phyloP scores from a whole-genome alignment of 2,113 vertebrate genomes.

The Pitta sordida region DNA sequence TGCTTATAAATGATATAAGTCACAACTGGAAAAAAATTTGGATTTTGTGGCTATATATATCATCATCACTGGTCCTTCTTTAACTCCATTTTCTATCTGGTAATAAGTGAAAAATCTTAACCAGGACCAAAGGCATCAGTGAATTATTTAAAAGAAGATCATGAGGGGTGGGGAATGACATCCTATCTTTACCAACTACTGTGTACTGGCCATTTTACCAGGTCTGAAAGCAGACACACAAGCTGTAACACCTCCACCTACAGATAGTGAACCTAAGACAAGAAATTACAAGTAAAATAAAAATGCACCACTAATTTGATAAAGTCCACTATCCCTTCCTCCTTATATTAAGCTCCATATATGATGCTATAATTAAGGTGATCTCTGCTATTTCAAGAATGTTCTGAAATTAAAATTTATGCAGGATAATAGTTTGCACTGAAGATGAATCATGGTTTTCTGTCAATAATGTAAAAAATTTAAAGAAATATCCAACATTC shows the following conservation, averaged over 20 bases:
- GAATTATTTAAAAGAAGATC: not conserved
- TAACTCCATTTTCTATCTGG: not conserved
- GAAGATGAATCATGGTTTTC: not conserved
- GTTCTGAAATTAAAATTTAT: not conserved
- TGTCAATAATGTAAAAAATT: not conserved
- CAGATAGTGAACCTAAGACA: not conserved
- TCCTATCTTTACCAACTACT: not conserved
- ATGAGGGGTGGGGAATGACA: rapidly evolving
- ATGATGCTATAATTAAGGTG: not conserved
- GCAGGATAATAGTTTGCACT: not conserved
- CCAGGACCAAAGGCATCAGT: not conserved
- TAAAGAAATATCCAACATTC: too few relatives aligned
- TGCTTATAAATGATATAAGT: rapidly evolving
- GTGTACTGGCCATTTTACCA: not conserved
- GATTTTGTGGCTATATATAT: not conserved
- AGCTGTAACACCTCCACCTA: not conserved
- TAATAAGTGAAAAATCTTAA: not conserved
- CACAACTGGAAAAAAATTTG: not conserved
- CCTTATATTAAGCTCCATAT: not conserved
- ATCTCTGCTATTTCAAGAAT: not conserved
- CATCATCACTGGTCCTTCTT: not conserved
- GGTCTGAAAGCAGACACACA: not conserved
- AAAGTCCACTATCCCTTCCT: too few relatives aligned
- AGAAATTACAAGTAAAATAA: not conserved
- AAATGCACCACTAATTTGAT: not conserved